These are phyloP conservation scores for Oreotragus oreotragus DNA, from an alignment of 2,113 vertebrate species.

Conservation along the genomic window DNA sequence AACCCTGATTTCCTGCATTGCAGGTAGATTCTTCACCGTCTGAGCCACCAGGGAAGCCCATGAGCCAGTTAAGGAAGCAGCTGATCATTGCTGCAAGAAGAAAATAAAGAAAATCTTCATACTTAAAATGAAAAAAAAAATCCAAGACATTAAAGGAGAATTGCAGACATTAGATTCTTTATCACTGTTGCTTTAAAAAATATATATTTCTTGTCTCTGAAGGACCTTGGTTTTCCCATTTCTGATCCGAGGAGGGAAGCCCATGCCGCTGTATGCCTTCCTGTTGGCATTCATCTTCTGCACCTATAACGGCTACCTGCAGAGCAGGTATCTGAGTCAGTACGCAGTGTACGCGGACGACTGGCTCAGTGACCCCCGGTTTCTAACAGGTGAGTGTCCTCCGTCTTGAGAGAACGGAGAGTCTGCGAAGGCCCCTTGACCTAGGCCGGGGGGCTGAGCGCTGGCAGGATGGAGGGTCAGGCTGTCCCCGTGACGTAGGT, in stretches of 20 bases:
- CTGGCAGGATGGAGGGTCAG: neutral
- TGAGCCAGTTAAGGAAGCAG: neutral
- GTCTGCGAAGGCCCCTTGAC: accelerated
- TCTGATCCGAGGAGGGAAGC: conserved; percentile 92
- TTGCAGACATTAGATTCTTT: neutral
- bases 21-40: accelerated
- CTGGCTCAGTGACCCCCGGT: conserved; percentile 86
- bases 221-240: conserved; percentile 92
- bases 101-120: neutral
- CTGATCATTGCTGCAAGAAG: neutral
- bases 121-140: neutral
- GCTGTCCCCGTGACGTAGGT: accelerated
- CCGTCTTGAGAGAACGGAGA: too few relatives aligned
- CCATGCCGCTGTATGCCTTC: conserved; percentile 81
- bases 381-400: conserved; percentile 86
- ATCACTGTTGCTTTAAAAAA: neutral
- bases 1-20: neutral
- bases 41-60: neutral
- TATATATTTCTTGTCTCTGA: conserved; percentile 7
- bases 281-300: conserved; percentile 87
- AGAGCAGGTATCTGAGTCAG: conserved; percentile 89
- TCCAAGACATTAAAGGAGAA: neutral
- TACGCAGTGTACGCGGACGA: conserved; percentile 83
- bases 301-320: conserved; percentile 90
- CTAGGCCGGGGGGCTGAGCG: accelerated